These are phyloP conservation scores for Eurystomus glaucurus DNA, from an alignment of 2,797 vertebrate species.

Conservation along the genomic window DNA sequence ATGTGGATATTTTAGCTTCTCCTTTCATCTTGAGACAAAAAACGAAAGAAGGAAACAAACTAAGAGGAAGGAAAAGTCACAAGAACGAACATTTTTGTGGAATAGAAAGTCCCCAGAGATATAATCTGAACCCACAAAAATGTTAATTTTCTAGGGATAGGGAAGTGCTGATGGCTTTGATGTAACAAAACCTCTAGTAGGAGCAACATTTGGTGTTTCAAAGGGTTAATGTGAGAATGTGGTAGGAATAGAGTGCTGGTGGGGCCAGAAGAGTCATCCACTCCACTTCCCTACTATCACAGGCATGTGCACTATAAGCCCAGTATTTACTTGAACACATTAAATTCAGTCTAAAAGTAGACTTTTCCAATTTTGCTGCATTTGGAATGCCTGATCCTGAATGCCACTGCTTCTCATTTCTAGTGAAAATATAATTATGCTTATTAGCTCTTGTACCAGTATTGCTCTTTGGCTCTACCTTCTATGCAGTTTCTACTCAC, in stretches of 20 bases:
- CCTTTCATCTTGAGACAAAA: slow-evolving; percentile 37
- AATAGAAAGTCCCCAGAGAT: not conserved
- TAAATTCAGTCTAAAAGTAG: not conserved
- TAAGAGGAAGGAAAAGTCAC: slow-evolving; percentile 52
- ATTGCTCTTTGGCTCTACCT: not conserved
- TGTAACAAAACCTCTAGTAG: not conserved
- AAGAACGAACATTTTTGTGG: slow-evolving; percentile 42
- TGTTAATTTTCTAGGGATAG: slow-evolving; percentile 43
- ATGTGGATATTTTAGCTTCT: not conserved
- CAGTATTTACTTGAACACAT: not conserved
- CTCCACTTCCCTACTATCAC: not conserved
- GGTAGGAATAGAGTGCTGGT: not conserved
- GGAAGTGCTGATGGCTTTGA: slow-evolving; percentile 54
- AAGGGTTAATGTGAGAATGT: not conserved
- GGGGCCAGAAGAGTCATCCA: not conserved
- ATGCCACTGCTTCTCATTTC: not conserved
- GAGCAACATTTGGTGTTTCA: slow-evolving; percentile 8
- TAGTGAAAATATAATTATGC: not conserved
- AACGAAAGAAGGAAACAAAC: slow-evolving; percentile 15
- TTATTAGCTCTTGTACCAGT: not conserved
- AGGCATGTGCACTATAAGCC: not conserved
- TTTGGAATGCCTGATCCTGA: not conserved
- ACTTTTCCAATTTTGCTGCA: not conserved
- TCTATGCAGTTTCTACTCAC: not conserved
- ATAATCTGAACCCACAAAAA: not conserved